Evolutionary conservation across 1,140 invertebrate genomes (phyloP).

Genomic region (Drosophila kikkawai): DNA sequence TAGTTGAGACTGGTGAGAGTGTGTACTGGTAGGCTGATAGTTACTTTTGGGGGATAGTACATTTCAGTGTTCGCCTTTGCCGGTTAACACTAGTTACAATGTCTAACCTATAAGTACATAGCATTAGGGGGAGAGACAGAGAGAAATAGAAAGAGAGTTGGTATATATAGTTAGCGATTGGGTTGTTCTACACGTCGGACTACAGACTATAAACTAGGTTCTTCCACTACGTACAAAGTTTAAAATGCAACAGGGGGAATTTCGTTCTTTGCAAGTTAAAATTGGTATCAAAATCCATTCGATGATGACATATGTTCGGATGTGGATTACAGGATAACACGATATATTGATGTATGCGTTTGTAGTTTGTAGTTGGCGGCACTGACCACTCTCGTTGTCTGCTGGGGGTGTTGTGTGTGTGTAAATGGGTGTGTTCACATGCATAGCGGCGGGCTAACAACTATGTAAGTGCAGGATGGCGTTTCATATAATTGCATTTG

Average conservation of each 20-base stretch:
- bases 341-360: conserved; percentile 16
- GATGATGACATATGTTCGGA: conserved; percentile 39
- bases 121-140: conserved; percentile 73
- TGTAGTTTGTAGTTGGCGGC: conserved; percentile 46
- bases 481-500: conserved; percentile 36
- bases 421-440: conserved; percentile 39
- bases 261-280: conserved; percentile 61
- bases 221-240: conserved; percentile 67
- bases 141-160: conserved; percentile 78
- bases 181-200: conserved; percentile 60
- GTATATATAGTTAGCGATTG: conserved; percentile 70
- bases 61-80: conserved; percentile 34
- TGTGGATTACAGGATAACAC: conserved; percentile 18
- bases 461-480: conserved; percentile 70
- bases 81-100: conserved; percentile 72
- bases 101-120: conserved; percentile 81
- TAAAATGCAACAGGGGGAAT: conserved; percentile 57
- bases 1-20: conserved; percentile 40
- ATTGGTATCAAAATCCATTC: conserved; percentile 72
- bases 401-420: conserved; percentile 9
- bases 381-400: conserved; percentile 34
- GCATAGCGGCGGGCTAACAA: conserved; percentile 70
- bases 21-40: conserved; percentile 56
- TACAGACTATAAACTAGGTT: conserved; percentile 64
- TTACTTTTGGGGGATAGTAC: conserved; percentile 38